These are phyloP conservation scores for Gymnoscelis rufifasciata DNA, from an alignment of 2,888 invertebrate species.

Conservation along the genomic window DNA sequence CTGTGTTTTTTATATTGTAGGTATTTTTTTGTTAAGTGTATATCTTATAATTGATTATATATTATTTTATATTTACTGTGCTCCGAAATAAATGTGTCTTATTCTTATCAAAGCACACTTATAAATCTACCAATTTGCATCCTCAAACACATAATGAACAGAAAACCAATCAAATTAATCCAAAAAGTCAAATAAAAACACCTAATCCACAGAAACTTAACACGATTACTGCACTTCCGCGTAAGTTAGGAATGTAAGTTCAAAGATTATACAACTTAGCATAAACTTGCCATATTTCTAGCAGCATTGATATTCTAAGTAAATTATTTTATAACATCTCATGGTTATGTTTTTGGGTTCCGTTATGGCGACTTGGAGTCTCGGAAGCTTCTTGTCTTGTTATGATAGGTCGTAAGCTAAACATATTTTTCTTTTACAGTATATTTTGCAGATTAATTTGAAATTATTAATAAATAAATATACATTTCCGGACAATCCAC, in stretches of 20 bases:
- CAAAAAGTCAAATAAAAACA: constrained; percentile 11
- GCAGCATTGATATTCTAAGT: constrained; percentile 38
- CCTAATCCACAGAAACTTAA: constrained; percentile 33
- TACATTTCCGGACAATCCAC: no score
- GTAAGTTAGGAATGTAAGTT: constrained; percentile 47
- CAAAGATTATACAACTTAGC: constrained; percentile 51
- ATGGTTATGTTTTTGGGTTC: constrained; percentile 23
- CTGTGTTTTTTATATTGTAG: no score
- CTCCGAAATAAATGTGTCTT: no score
- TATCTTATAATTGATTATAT: no score
- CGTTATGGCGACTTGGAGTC: constrained; percentile 8
- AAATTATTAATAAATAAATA: no score
- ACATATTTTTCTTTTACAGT: no score
- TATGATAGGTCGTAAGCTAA: no score
- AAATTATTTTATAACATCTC: constrained; percentile 37
- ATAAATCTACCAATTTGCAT: background rate
- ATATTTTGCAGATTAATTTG: no score
- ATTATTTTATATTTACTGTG: no score
- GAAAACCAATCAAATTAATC: constrained; percentile 9
- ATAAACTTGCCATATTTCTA: constrained; percentile 40
- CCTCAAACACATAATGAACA: no score
- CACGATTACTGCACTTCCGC: constrained; percentile 65
- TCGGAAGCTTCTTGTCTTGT: background rate
- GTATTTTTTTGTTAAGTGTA: no score
- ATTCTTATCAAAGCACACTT: background rate